Percentiles rank a stretch among this genome's conserved stretches.
phyloP scores from a whole-genome alignment of 2,797 vertebrate genomes.

The Apodemus agrarius region DNA sequence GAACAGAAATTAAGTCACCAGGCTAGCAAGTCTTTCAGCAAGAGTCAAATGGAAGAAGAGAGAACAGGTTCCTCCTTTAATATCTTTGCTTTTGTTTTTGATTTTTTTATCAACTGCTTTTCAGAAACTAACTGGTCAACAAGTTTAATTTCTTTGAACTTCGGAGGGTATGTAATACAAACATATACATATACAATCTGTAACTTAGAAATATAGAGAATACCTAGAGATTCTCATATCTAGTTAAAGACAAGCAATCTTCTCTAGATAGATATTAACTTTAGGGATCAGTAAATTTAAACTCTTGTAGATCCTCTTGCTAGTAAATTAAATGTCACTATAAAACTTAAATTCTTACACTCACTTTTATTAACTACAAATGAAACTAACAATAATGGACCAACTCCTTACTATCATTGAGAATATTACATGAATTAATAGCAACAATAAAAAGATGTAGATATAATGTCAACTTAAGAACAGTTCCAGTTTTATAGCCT shows the following conservation, averaged over 20 bases:
- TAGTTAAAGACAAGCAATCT: background rate
- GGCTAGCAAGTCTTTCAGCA: background rate
- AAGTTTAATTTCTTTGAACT: constrained; percentile 9
- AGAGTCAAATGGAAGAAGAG: background rate
- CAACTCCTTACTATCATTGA: background rate
- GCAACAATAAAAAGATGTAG: background rate
- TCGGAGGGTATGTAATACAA: constrained; percentile 21
- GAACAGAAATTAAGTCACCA: background rate
- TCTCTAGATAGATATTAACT: constrained; percentile 1
- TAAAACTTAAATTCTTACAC: constrained; percentile 23
- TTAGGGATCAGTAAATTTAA: background rate
- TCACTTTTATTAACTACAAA: background rate
- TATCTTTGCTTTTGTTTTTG: background rate
- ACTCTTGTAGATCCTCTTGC: background rate
- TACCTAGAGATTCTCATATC: background rate
- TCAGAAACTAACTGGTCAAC: constrained; percentile 31
- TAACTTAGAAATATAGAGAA: constrained; percentile 31
- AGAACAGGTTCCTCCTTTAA: background rate
- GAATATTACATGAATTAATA: background rate
- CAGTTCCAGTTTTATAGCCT: background rate
- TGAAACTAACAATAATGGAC: background rate
- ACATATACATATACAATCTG: background rate
- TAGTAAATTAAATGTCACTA: background rate
- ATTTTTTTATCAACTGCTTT: background rate
- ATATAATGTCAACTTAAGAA: constrained; percentile 9